These are phyloP conservation scores for Mus caroli DNA, from an alignment of 2,797 vertebrate genomes.

Conservation along the genomic window DNA sequence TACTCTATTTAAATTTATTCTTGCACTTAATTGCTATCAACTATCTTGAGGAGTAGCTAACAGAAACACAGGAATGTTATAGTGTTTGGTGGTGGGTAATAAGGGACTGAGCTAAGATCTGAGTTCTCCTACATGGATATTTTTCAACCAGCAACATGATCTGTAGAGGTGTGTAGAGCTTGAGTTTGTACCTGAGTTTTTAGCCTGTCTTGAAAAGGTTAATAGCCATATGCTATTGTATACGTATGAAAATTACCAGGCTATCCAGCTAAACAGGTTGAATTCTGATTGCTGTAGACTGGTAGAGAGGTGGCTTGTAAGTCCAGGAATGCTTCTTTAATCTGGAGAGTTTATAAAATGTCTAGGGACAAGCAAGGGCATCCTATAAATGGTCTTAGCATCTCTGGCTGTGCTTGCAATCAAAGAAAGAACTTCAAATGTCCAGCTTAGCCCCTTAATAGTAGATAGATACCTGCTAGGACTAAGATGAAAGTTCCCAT, in stretches of 20 bases:
- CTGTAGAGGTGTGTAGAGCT: not conserved
- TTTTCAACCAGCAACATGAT: not conserved
- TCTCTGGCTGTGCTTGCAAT: not conserved
- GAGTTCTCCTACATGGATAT: not conserved
- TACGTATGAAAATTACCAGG: not conserved
- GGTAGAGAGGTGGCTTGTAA: not conserved
- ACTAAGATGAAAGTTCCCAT: not conserved
- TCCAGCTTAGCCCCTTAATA: not conserved
- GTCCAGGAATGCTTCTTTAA: not conserved
- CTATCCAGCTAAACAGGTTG: not conserved
- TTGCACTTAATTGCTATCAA: not conserved
- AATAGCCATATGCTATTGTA: not conserved
- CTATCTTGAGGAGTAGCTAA: not conserved
- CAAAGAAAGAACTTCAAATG: too few species aligned
- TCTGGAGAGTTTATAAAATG: not conserved
- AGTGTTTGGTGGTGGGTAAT: not conserved
- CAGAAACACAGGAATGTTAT: not conserved
- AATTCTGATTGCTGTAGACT: not conserved
- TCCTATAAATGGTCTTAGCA: not conserved
- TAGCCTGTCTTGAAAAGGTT: not conserved
- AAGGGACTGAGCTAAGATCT: not conserved
- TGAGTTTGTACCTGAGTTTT: not conserved
- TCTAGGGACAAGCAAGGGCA: too few species aligned
- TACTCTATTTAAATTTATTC: constrained; percentile 12
- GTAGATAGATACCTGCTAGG: not conserved